Conservation (phyloP, 2,797 vertebrate species). For the Gymnodraco acuticeps region DNA sequence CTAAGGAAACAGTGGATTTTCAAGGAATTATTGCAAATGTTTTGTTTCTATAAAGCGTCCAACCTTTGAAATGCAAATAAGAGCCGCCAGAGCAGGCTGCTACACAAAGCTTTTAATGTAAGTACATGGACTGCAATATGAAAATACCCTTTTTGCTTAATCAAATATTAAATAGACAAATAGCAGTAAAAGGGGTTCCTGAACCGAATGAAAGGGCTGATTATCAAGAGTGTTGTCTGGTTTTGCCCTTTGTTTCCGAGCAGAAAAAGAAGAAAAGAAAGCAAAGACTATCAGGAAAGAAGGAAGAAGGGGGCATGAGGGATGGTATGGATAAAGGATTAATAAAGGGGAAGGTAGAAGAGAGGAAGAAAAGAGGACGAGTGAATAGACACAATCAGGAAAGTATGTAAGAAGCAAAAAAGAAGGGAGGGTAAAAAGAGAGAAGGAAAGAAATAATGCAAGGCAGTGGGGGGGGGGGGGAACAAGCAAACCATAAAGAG, state of each 20-base stretch:
- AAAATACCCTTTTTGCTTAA: background rate
- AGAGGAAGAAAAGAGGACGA: background rate
- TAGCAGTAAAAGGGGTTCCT: background rate
- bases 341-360: background rate
- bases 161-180: slow-evolving; percentile 16
- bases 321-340: background rate
- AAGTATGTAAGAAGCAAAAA: background rate
- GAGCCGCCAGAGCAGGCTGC: background rate
- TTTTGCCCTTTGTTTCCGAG: background rate
- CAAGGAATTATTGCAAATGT: background rate
- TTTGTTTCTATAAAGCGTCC: background rate
- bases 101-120: slow-evolving; percentile 1
- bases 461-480: too few relatives aligned
- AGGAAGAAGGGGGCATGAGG: background rate
- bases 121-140: background rate
- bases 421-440: background rate
- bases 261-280: background rate
- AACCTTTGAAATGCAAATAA: slow-evolving; percentile 18
- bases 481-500: too few relatives aligned
- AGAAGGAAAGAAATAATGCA: background rate
- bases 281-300: background rate
- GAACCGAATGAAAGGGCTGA: background rate
- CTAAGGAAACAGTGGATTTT: slow-evolving; percentile 1
- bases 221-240: background rate
- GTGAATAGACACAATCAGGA: background rate